These are phyloP conservation scores for Polymixis flavicincta DNA, from an alignment of 2,888 invertebrate genomes.

Conservation along the genomic window DNA sequence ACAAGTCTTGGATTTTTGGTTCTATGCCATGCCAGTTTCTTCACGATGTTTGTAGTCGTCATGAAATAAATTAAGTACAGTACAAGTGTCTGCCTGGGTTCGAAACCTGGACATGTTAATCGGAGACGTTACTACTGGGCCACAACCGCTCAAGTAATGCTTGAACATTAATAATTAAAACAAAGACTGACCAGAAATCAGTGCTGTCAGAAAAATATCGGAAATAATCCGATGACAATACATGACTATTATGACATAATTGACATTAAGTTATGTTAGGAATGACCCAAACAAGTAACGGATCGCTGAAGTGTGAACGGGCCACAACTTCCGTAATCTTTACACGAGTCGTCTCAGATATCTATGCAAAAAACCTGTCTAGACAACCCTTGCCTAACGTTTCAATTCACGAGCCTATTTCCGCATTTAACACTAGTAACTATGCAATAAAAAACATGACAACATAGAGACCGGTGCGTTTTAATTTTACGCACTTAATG, in stretches of 20 bases:
- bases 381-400: constrained; percentile 27
- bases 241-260: constrained; percentile 32
- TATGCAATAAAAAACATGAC: constrained; percentile 32
- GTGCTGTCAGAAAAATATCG: constrained; percentile 23
- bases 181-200: too few species aligned
- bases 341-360: constrained; percentile 31
- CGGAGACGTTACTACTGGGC: too few species aligned
- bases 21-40: too few species aligned
- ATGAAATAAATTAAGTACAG: too few species aligned
- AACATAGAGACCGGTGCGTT: not conserved
- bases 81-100: too few species aligned
- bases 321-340: constrained; percentile 37
- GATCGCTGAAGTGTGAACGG: constrained; percentile 7
- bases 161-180: not conserved
- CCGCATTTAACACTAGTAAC: constrained; percentile 38
- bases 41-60: too few species aligned
- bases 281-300: not conserved
- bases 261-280: constrained; percentile 6
- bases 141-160: too few species aligned
- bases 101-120: too few species aligned
- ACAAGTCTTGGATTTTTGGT: too few species aligned
- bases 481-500: not conserved
- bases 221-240: constrained; percentile 26
- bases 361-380: constrained; percentile 37
- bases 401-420: constrained; percentile 33